These are phyloP conservation scores for Drosophila formosana DNA, from an alignment of 2,888 invertebrate species.

Conservation along the genomic window DNA sequence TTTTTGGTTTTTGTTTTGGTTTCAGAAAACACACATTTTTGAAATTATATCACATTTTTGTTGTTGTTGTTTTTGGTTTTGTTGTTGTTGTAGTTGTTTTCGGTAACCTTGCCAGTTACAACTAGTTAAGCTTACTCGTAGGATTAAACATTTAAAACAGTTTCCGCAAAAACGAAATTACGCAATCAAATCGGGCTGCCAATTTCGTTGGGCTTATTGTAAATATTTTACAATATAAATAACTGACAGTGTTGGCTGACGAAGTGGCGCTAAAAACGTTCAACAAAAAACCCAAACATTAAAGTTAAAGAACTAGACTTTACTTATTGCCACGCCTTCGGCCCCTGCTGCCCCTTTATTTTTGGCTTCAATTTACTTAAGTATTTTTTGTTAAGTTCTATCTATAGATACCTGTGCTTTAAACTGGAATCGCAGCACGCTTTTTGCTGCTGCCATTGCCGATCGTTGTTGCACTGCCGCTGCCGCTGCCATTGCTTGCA, in stretches of 20 bases:
- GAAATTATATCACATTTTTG: constrained; percentile 77
- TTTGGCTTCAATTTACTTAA: neutral
- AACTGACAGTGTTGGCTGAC: neutral
- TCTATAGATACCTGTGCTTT: constrained; percentile 25
- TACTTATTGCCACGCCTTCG: too few species aligned
- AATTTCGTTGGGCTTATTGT: constrained; percentile 56
- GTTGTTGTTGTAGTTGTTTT: constrained; percentile 11
- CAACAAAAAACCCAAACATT: too few species aligned
- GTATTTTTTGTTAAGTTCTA: constrained; percentile 11
- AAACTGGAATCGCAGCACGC: constrained; percentile 83
- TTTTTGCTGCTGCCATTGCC: constrained; percentile 66
- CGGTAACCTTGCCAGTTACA: constrained; percentile 25
- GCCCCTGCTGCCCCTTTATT: too few species aligned
- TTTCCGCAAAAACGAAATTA: constrained; percentile 14
- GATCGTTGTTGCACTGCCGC: constrained; percentile 50
- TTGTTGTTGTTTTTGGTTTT: constrained; percentile 20
- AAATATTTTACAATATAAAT: constrained; percentile 30
- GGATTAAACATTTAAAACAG: constrained; percentile 63
- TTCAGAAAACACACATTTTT: constrained; percentile 75
- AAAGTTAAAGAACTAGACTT: too few species aligned
- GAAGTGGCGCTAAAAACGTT: neutral
- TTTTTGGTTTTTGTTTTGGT: constrained; percentile 22
- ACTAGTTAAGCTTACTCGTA: constrained; percentile 64
- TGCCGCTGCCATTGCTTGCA: constrained; percentile 56
- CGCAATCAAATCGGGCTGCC: constrained; percentile 48